Base-by-base conservation (phyloP, 2,888 invertebrate genomes). In the Heliconius charithonia region DNA sequence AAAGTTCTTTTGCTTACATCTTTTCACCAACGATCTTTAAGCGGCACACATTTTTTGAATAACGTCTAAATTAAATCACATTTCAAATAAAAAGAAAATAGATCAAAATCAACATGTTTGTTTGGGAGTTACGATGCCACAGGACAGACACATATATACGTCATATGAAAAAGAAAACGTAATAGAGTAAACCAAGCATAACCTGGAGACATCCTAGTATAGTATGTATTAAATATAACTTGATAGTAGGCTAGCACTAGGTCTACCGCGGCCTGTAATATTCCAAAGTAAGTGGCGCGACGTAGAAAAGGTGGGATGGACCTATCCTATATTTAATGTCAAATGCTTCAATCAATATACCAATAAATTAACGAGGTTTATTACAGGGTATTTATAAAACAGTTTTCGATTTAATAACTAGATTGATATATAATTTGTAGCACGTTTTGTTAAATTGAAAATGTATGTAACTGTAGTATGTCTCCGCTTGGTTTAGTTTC, bases 311-410 rank as follows among this genome's bases (percentile, higher is more conserved):
- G 80, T 65, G 16, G 78, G 77, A 79, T 72, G 75, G 37, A 27
- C 25, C 16, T 45, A 70, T 67, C 45, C 37, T 79, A 72, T 81
- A 81, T 51, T 82, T 82, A 83, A 72, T 82, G 83, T 82, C 83
- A 82, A 75, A 81, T 76, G 45, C 67, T 74, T 80, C 77, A 80
- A 74, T 79, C 81, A 77, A 79, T 80, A 73, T 77, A 81, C 74
- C 81, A 81, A 81, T 72, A 79, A 81, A 82, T 83, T 81, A 80
- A 67, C 71, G 69, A 65, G 69, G 63, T 59, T 77, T 80, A 69
- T 72, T 79, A 78, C 56, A 75, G 74, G 72, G 76, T 77, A 79
- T 82, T 80, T 80, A 69, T 32, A 56, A 75, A 75, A 66, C 51
- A 74, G 4, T 37, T 73, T 56, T 56, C 27, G 32, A 73, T 73